Evolutionary conservation across 2,113 vertebrate genomes (phyloP).

Genomic region (human): DNA sequence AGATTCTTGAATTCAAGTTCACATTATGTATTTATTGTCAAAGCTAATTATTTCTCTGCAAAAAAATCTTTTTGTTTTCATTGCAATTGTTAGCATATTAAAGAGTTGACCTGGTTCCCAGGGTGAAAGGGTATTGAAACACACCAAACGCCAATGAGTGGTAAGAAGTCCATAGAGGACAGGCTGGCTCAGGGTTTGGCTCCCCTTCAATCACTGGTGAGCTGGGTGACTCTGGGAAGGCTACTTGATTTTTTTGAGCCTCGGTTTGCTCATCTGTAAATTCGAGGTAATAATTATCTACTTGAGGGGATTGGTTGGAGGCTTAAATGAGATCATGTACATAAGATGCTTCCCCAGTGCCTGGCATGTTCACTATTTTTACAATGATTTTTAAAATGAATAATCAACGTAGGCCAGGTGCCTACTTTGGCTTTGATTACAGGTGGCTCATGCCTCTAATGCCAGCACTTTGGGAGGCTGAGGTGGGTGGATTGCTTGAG

Average conservation of each 20-base stretch:
- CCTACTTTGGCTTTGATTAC: no score
- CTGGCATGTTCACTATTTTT: not conserved
- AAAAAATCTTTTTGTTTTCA: not conserved
- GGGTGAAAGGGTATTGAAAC: slow-evolving; percentile 39
- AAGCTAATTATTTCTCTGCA: slow-evolving; percentile 1
- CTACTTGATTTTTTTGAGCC: not conserved
- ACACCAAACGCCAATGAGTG: not conserved
- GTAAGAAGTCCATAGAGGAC: not conserved
- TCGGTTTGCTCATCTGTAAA: slow-evolving; percentile 15
- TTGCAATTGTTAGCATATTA: not conserved
- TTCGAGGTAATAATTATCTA: not conserved
- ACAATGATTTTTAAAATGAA: not conserved
- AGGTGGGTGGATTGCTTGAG: no score
- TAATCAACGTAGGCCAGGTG: not conserved
- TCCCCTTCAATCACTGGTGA: not conserved
- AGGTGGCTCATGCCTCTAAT: no score
- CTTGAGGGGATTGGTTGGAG: not conserved
- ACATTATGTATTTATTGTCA: not conserved
- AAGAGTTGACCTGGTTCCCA: not conserved
- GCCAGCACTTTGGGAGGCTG: no score
- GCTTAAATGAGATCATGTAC: not conserved
- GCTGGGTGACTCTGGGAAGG: not conserved
- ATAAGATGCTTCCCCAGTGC: not conserved
- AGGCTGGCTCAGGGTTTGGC: not conserved
- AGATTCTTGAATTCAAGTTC: not conserved